Evolutionary conservation across 1,140 invertebrate species (phyloP).

Genomic region (Phthorimaea operculella): DNA sequence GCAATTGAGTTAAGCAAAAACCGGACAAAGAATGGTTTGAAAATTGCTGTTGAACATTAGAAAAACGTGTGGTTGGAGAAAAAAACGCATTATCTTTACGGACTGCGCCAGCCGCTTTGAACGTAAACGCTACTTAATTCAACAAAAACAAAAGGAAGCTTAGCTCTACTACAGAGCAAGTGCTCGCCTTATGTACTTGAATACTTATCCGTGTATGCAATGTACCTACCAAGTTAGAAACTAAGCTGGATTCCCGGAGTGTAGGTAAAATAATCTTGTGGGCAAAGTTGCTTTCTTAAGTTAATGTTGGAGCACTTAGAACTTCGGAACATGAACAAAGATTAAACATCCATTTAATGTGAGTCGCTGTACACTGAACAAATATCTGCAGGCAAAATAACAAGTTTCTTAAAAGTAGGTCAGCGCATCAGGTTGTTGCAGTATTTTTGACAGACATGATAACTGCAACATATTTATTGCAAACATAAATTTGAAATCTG

Average conservation of each 20-base stretch:
- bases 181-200: not conserved
- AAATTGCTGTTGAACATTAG: not conserved
- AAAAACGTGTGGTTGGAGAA: slow-evolving; percentile 13
- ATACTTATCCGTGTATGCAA: slow-evolving; percentile 4
- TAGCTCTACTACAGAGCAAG: slow-evolving; percentile 1
- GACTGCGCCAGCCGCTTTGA: slow-evolving; percentile 42
- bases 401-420: not conserved
- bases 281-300: not conserved
- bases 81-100: slow-evolving; percentile 41
- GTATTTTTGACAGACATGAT: not conserved
- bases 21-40: not conserved
- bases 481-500: not conserved
- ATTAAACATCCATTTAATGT: too few species aligned
- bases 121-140: slow-evolving; percentile 44
- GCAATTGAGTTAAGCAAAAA: slow-evolving; percentile 1
- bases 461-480: not conserved
- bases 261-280: slow-evolving; percentile 1
- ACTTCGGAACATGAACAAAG: not conserved
- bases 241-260: not conserved
- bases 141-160: slow-evolving; percentile 47
- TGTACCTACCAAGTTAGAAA: not conserved
- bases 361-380: too few species aligned
- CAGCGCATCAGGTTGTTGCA: not conserved
- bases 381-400: not conserved
- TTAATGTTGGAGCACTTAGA: not conserved